Percentiles rank a stretch among this genome's conserved stretches.
These are phyloP conservation scores for Prietella phreatophila DNA, from an alignment of 2,113 vertebrate genomes.

Conservation along the genomic window DNA sequence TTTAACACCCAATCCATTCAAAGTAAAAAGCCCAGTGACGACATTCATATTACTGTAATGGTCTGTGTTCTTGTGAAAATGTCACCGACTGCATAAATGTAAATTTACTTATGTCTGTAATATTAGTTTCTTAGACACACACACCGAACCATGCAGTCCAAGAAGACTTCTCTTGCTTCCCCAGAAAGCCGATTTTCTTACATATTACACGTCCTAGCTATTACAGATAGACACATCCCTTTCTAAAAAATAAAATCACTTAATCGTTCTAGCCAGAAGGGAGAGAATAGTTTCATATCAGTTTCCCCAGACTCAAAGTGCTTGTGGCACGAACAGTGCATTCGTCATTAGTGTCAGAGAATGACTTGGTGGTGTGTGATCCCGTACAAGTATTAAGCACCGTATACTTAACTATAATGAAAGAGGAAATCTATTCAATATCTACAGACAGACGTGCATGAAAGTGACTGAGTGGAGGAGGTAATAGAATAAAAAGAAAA, in stretches of 20 bases:
- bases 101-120: slow-evolving; percentile 12
- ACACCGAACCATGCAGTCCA: neutral
- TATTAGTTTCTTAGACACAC: neutral
- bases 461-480: slow-evolving; percentile 41
- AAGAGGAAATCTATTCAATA: slow-evolving; percentile 25
- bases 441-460: slow-evolving; percentile 20
- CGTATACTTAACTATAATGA: slow-evolving; percentile 21
- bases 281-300: neutral
- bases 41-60: neutral
- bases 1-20: neutral
- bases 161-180: neutral
- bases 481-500: slow-evolving; percentile 44
- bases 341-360: slow-evolving; percentile 7
- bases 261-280: neutral
- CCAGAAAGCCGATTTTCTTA: neutral
- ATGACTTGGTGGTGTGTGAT: neutral
- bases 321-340: neutral
- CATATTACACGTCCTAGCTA: too few species aligned
- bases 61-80: neutral
- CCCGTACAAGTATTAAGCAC: neutral
- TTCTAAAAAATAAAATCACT: neutral
- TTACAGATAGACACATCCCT: neutral
- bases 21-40: neutral
- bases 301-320: neutral
- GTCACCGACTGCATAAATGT: neutral